A percentile compares a stretch with the other conserved stretches of the same genome.
phyloP scores from a whole-genome alignment of 2,113 vertebrate species.

The Excalfactoria chinensis region DNA sequence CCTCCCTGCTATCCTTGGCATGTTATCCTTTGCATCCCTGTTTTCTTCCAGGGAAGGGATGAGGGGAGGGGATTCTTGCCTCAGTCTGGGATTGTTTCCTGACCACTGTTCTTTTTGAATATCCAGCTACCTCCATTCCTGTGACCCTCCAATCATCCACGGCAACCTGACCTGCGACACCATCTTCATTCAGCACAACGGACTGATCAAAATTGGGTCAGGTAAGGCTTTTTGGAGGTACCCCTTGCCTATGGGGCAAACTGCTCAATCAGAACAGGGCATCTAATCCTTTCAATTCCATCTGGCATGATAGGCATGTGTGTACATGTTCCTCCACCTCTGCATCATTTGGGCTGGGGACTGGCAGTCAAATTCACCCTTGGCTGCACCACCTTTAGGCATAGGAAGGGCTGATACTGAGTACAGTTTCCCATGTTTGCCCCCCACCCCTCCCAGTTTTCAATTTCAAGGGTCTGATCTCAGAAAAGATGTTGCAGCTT shows the following conservation, averaged over 20 bases:
- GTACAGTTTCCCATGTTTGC: not conserved
- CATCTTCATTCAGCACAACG: slow-evolving; percentile 99
- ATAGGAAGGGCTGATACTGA: not conserved
- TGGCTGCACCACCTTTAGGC: not conserved
- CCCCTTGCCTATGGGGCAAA: not conserved
- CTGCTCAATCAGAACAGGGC: not conserved
- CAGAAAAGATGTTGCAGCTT: not conserved
- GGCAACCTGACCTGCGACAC: slow-evolving; percentile 99
- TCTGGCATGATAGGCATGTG: not conserved
- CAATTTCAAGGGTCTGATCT: not conserved
- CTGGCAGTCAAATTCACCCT: not conserved
- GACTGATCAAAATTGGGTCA: slow-evolving; percentile 98
- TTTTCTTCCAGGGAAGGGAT: not conserved
- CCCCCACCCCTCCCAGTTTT: not conserved
- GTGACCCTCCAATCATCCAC: slow-evolving; percentile 97
- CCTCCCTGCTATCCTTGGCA: not conserved
- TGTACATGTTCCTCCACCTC: not conserved
- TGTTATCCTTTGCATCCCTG: not conserved
- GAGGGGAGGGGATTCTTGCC: not conserved
- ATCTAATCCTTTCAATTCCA: not conserved
- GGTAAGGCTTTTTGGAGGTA: slow-evolving; percentile 75
- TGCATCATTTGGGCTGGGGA: no score
- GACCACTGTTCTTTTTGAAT: slow-evolving; percentile 33
- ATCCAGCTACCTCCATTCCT: slow-evolving; percentile 95
- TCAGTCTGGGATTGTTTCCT: slow-evolving; percentile 38